Evolutionary conservation across 2,113 vertebrate species (phyloP).

Genomic region (Phyllostomus discolor): DNA sequence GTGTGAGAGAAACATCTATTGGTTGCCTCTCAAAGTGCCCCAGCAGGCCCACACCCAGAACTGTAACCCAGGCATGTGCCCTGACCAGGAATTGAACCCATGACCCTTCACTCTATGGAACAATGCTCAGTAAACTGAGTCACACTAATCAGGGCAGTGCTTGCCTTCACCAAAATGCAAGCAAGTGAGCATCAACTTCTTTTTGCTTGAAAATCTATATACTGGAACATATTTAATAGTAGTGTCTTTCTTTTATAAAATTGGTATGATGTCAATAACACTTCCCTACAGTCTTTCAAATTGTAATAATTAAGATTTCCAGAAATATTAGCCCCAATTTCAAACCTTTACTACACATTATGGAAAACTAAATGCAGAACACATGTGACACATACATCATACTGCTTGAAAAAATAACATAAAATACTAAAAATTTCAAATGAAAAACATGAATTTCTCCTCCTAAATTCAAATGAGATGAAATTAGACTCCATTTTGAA

Average conservation of each 20-base stretch:
- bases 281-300: not conserved
- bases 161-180: not conserved
- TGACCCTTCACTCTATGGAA: too few relatives aligned
- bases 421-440: not conserved
- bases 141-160: too few relatives aligned
- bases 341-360: not conserved
- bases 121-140: too few relatives aligned
- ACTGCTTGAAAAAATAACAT: not conserved
- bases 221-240: not conserved
- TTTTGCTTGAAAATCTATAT: not conserved
- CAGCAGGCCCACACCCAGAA: too few relatives aligned
- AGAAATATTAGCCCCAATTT: not conserved
- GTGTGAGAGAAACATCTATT: too few relatives aligned
- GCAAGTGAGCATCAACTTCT: not conserved
- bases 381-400: not conserved
- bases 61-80: too few relatives aligned
- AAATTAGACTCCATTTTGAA: conserved; percentile 15
- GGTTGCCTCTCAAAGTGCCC: too few relatives aligned
- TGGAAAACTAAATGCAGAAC: not conserved
- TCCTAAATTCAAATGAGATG: not conserved
- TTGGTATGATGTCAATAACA: not conserved
- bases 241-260: not conserved
- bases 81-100: too few relatives aligned
- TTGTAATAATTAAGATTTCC: not conserved
- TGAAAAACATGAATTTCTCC: conserved; percentile 12